Evolutionary conservation across 2,888 invertebrate genomes (phyloP), one percentile per base, ranked within the genome.

Genomic region (Caenorhabditis zanzibari): DNA sequence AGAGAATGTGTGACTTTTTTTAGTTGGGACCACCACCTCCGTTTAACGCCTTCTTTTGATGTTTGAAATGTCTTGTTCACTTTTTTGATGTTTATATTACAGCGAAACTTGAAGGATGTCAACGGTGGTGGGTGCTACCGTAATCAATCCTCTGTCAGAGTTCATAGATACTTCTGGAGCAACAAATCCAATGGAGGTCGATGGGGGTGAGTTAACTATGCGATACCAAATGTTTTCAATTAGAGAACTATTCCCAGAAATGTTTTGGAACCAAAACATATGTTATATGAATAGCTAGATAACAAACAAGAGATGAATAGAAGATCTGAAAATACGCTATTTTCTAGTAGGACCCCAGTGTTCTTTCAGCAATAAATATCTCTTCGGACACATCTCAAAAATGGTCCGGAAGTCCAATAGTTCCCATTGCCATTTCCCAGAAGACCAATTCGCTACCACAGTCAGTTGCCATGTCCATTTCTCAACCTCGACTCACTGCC

Each of bases 381-480:
- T 28, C 54, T 24, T 26, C 26, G 7, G 12, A 26, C 24, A 32
- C 54, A 28, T 24, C 47, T n/a, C 19, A 54, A 26, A 44, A 66
- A 56, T 35, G 35, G 32, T 56, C 54, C 54, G 54, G 54, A 56
- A 56, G 54, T 28, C 26, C 54, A 28, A 49, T 49, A 22, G 22
- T 49, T 19, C 19, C 44, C 28, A 59, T 28, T 14, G 24, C 56
- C n/a, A 41, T 19, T 28, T 58, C 72, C 61, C 49, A 59, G 26
- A 49, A 22, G 35, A 38, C 49, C 16, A 5, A 47, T 59, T 24
- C 61, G 2, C 19, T 12, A 4, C 32, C 32, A 24, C 49, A 49
- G 47, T 61, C 61, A 61, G 72, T 72, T 4, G 59, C 72, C 38
- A 72, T 72, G 72, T 61, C 72, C 14, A 35, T 61, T 16, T 32